Evolutionary conservation across 23 tunicate species (phyloP).

Genomic region (Styela clava): DNA sequence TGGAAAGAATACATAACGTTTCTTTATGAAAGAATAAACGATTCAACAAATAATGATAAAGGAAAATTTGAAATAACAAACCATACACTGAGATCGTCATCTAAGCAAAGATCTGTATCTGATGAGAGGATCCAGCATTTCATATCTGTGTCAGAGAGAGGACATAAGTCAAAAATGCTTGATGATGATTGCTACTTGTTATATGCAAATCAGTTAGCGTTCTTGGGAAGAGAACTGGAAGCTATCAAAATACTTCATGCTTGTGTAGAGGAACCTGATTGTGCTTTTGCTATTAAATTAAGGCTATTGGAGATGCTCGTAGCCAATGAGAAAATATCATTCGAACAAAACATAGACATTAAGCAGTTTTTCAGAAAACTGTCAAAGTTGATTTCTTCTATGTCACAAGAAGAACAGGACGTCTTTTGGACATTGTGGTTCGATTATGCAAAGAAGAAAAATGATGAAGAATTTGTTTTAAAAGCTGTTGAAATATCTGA

Average conservation of each 20-base stretch:
- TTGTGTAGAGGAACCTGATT: not conserved
- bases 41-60: not conserved
- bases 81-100: not conserved
- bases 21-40: not conserved
- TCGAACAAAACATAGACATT: not conserved
- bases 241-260: slow-evolving; percentile 34
- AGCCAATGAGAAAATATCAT: not conserved
- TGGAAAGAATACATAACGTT: slow-evolving; percentile 63
- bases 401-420: slow-evolving; percentile 7
- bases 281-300: not conserved
- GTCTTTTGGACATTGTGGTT: slow-evolving; percentile 56
- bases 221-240: not conserved
- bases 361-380: not conserved
- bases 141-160: slow-evolving; percentile 16
- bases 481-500: not conserved
- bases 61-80: not conserved
- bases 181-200: slow-evolving; percentile 15
- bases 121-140: slow-evolving; percentile 11
- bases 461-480: slow-evolving; percentile 16
- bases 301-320: not conserved
- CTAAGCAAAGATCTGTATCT: not conserved
- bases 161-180: slow-evolving; percentile 26
- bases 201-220: slow-evolving; percentile 22
- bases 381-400: not conserved
- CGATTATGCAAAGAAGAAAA: slow-evolving; percentile 20